phyloP scores from a whole-genome alignment of 2,797 vertebrate species.

The Gallinago stenura region DNA sequence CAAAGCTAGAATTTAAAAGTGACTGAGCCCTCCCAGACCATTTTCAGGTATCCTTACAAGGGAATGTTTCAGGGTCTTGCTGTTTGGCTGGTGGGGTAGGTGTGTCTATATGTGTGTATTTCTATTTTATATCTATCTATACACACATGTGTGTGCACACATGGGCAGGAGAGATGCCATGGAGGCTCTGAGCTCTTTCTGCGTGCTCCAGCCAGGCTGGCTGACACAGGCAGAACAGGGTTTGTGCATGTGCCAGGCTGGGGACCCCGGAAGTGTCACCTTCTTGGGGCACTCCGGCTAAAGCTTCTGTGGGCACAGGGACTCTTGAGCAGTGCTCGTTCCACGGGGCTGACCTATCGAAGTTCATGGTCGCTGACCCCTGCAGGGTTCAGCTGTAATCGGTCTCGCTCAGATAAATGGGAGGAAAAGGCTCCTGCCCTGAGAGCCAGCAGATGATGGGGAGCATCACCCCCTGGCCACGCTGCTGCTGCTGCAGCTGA shows the following conservation, averaged over 20 bases:
- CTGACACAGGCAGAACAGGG: neutral
- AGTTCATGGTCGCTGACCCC: neutral
- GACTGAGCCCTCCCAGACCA: neutral
- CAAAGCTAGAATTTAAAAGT: neutral
- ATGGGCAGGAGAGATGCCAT: neutral
- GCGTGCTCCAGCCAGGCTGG: accelerated
- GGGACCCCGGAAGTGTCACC: accelerated
- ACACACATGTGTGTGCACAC: accelerated
- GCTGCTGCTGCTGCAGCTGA: neutral
- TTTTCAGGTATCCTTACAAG: neutral
- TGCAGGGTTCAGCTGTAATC: neutral
- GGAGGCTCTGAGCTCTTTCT: neutral
- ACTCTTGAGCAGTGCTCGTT: neutral
- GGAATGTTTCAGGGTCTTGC: neutral
- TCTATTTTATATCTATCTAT: neutral
- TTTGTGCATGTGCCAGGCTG: neutral
- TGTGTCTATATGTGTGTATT: neutral
- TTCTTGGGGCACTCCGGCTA: neutral
- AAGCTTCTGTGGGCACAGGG: accelerated
- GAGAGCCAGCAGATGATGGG: neutral
- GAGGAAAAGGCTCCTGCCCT: neutral
- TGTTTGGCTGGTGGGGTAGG: neutral
- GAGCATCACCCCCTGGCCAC: neutral
- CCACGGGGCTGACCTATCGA: neutral
- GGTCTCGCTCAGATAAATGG: neutral